These are phyloP conservation scores for Rhea americana DNA, from an alignment of 2,113 vertebrate species.

Conservation along the genomic window DNA sequence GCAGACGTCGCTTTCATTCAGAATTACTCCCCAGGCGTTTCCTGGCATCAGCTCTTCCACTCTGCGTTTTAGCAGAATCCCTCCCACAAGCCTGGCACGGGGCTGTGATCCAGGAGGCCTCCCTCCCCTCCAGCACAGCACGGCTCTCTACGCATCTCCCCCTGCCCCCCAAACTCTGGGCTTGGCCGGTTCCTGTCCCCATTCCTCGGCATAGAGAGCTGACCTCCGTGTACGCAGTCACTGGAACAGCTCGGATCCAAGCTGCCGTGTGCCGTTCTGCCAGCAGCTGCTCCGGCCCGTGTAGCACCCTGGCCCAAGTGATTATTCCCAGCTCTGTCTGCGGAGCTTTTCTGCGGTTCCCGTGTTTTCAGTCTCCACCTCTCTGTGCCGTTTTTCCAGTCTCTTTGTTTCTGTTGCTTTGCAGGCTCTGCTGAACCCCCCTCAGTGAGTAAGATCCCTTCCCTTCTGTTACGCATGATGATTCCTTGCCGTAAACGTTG, in stretches of 20 bases:
- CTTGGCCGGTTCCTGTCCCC: not conserved
- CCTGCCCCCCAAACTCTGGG: not conserved
- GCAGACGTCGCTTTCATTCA: not conserved
- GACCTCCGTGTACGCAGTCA: not conserved
- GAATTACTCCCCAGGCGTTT: not conserved
- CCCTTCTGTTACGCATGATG: not conserved
- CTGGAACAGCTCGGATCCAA: not conserved
- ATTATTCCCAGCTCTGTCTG: not conserved
- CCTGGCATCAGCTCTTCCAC: not conserved
- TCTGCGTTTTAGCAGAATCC: not conserved
- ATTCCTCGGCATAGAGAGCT: not conserved
- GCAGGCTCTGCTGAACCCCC: not conserved
- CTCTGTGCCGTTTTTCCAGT: not conserved
- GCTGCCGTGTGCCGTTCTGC: accelerated
- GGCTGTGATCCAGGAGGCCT: not conserved
- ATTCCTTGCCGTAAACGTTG: not conserved
- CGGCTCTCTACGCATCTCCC: not conserved
- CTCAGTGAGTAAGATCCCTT: not conserved
- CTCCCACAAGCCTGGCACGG: accelerated
- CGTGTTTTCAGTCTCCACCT: not conserved
- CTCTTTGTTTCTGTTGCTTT: not conserved
- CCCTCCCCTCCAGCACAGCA: accelerated
- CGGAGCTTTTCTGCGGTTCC: not conserved
- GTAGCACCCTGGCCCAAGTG: not conserved
- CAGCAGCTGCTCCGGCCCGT: accelerated